Evolutionary conservation across 1,140 invertebrate genomes (phyloP), one percentile per base, ranked within the genome.

Genomic region (Vanessa tameamea): DNA sequence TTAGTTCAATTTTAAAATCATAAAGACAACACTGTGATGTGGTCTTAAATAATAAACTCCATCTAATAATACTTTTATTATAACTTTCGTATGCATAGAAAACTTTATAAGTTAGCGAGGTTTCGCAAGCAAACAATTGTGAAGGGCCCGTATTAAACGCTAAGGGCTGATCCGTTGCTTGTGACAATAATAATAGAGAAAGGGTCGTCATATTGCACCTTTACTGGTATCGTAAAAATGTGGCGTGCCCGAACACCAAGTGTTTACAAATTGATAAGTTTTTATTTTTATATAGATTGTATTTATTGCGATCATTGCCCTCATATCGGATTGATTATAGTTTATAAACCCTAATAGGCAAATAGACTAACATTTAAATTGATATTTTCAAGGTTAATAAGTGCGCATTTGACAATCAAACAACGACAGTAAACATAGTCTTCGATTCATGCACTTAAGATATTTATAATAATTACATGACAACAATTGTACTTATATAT

Each of bases 121-220:
- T 69, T 69, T 69, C 66, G 66, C 66, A 59, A 59, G 23, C 67
- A 63, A 69, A 57, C 68, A 61, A 51, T 69, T 61, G 68, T 69
- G 67, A 63, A 69, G 68, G 57, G 53, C 68, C 55, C 55, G 68
- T 50, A 69, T 26, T 47, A 64, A 47, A n/a, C n/a, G 37, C 67
- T 48, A 57, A 80, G 78, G 82, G 78, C 76, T 78, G 79, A 82
- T 83, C 73, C 82, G 31, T 61, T 53, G 68, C 78, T 82, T 82
- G 78, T 80, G 77, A 77, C 75, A 75, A 72, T 81, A 83, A 81
- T 83, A 84, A 85, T 84, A 82, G 69, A 76, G 84, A 87, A 87
- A 87, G 82, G 83, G 86, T 80, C 82, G 75, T 31, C 43, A 5
- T 73, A 15, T 59, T 83, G 82, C 84, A 86, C 85, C 85, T 88